Evolutionary conservation across 2,113 vertebrate genomes (phyloP).

Genomic region (Mesoclemmys tuberculata): DNA sequence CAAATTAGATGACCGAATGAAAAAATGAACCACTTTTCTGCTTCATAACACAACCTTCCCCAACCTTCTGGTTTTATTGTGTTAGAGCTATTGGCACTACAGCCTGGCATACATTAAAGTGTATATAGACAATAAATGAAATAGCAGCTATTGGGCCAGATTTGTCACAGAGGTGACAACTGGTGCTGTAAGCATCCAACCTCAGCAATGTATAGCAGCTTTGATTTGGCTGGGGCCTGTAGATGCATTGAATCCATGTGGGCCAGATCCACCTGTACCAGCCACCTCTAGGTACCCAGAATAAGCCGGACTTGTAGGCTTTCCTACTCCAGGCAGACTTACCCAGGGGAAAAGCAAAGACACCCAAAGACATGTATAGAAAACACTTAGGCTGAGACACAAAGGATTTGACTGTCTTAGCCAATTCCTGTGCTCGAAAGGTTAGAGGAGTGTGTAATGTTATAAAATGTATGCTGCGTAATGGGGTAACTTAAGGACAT

Average conservation of each 20-base stretch:
- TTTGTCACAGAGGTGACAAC: neutral
- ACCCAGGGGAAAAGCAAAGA: neutral
- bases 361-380: neutral
- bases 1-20: neutral
- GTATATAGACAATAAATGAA: neutral
- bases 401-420: neutral
- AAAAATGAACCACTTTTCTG: neutral
- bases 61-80: neutral
- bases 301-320: neutral
- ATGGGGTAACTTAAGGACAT: slow-evolving; percentile 11
- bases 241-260: neutral
- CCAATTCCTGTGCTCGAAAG: neutral
- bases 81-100: neutral
- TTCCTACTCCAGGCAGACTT: neutral
- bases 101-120: neutral
- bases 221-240: neutral
- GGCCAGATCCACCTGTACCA: neutral
- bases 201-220: neutral
- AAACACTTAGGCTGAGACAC: neutral
- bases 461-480: neutral
- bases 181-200: neutral
- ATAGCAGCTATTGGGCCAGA: neutral
- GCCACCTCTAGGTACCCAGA: neutral
- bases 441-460: neutral
- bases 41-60: neutral